A percentile compares a stretch with the other conserved stretches of the same genome.
Conservation (phyloP, 2,888 invertebrate species). For the Eristalis intricaria region DNA sequence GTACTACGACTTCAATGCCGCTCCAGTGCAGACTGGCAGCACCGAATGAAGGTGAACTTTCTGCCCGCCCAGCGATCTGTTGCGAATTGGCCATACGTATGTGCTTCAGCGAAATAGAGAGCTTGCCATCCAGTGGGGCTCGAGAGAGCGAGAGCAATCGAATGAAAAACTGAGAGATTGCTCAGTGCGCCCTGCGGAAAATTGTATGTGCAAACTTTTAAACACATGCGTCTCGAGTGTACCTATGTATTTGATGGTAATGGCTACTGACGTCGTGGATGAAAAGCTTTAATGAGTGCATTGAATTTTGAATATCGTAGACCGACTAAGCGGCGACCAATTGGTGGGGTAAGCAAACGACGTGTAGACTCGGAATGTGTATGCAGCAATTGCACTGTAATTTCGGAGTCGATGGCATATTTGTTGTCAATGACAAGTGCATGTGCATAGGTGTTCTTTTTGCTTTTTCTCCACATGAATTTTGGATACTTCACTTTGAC, state of each 20-base stretch:
- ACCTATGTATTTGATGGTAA: no score
- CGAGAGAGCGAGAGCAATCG: not conserved
- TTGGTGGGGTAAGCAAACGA: constrained; percentile 52
- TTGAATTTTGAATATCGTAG: constrained; percentile 44
- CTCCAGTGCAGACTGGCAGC: constrained; percentile 68
- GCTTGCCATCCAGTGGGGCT: not conserved
- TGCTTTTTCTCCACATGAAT: constrained; percentile 39
- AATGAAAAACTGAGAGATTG: constrained; percentile 16
- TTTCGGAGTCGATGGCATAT: constrained; percentile 70
- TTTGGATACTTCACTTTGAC: constrained; percentile 22
- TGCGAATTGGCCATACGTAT: constrained; percentile 59
- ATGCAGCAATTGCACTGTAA: constrained; percentile 60
- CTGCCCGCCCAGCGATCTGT: constrained; percentile 69
- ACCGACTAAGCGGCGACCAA: constrained; percentile 15
- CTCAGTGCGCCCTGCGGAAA: constrained; percentile 34
- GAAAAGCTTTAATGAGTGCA: constrained; percentile 57
- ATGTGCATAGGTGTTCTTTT: constrained; percentile 60
- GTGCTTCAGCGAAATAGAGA: constrained; percentile 10
- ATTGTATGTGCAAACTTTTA: constrained; percentile 39
- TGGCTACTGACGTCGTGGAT: constrained; percentile 5
- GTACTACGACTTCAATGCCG: constrained; percentile 67
- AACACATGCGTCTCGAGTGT: constrained; percentile 57
- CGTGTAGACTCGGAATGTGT: constrained; percentile 36
- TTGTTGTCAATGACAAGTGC: constrained; percentile 69
- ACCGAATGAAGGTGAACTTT: constrained; percentile 68